Percentiles rank a stretch among this genome's conserved stretches.
Conservation (phyloP, 2,888 invertebrate species). For the Adelphocoris suturalis region DNA sequence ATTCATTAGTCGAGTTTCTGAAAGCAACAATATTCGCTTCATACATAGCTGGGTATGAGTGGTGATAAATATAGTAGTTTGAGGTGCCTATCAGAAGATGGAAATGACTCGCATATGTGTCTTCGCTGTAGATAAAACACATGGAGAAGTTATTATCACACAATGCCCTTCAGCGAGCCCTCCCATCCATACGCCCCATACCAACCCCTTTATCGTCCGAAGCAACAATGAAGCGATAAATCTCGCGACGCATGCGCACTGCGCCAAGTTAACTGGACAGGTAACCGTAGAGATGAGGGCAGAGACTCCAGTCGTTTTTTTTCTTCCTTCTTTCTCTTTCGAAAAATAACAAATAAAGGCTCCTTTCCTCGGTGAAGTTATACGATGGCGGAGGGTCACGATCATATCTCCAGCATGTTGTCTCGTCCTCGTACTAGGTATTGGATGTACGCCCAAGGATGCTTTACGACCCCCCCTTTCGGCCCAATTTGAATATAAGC, state of each 20-base stretch:
- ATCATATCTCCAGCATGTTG: background rate
- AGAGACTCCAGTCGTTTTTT: background rate
- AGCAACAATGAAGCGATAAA: constrained; percentile 53
- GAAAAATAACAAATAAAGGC: constrained; percentile 1
- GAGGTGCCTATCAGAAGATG: background rate
- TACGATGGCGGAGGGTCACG: constrained; percentile 16
- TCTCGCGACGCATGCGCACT: constrained; percentile 38
- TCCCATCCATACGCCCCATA: background rate
- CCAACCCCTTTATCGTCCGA: background rate
- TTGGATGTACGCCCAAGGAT: background rate
- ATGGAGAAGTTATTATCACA: constrained; percentile 58
- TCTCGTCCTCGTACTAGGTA: background rate
- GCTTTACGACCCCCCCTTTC: constrained; percentile 12
- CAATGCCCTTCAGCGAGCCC: constrained; percentile 36
- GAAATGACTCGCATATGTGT: constrained; percentile 40
- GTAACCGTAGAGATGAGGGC: constrained; percentile 6
- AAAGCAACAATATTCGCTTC: no score
- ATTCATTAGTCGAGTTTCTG: no score
- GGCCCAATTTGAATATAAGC: constrained; percentile 22
- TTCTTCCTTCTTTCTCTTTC: no score
- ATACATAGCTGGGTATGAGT: no score
- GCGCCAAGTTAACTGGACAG: constrained; percentile 35
- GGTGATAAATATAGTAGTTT: background rate
- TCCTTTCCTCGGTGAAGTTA: constrained; percentile 13
- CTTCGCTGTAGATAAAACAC: constrained; percentile 29